Evolutionary conservation across 2,797 vertebrate genomes (phyloP).

Genomic region (Acropternis orthonyx): DNA sequence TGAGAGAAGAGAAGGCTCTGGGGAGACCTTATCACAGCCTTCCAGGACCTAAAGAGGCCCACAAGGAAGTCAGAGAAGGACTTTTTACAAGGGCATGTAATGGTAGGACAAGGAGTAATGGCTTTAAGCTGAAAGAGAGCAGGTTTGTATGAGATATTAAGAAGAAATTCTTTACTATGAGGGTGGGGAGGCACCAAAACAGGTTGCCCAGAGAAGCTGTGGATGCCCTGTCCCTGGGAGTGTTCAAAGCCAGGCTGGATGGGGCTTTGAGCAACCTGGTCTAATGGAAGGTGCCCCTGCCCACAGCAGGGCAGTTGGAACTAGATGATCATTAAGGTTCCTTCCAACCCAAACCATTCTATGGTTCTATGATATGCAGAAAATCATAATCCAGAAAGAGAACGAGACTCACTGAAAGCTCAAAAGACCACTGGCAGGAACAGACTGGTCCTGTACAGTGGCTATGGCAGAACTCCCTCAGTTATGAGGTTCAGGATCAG

Average conservation of each 20-base stretch:
- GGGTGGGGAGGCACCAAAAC: neutral
- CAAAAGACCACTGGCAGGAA: neutral
- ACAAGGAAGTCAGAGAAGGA: neutral
- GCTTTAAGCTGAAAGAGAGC: neutral
- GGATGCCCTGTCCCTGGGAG: neutral
- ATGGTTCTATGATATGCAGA: neutral
- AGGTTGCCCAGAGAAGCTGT: neutral
- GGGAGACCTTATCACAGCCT: too few relatives aligned
- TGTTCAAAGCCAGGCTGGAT: neutral
- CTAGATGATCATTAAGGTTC: neutral
- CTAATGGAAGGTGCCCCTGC: neutral
- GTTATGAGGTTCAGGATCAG: neutral
- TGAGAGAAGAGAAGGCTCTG: neutral
- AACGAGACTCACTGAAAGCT: accelerated
- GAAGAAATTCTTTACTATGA: neutral
- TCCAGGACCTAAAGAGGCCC: neutral
- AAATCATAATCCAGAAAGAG: neutral
- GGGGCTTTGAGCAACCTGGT: neutral
- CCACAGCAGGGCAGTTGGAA: neutral
- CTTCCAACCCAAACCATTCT: neutral
- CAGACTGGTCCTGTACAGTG: neutral
- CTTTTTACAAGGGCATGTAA: neutral
- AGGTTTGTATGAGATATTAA: neutral
- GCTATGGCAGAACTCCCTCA: neutral
- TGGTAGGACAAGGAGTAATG: neutral